These are phyloP conservation scores for Cerceris rybyensis DNA, from an alignment of 2,888 invertebrate species.

Conservation along the genomic window DNA sequence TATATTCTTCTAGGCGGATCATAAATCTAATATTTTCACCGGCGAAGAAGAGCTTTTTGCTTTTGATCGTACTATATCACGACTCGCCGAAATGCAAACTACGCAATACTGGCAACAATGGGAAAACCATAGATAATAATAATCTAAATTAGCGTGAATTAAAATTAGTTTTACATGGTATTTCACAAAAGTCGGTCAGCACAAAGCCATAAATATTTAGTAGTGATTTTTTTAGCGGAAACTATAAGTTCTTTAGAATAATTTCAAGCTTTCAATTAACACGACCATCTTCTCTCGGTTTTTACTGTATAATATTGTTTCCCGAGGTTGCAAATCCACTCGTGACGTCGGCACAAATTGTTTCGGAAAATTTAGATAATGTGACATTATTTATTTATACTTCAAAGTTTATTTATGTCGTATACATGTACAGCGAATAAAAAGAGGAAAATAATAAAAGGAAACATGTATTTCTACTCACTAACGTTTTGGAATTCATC, in stretches of 20 bases:
- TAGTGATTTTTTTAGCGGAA: constrained; percentile 14
- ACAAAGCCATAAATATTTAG: constrained; percentile 4
- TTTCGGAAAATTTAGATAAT: constrained; percentile 9
- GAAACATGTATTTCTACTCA: not conserved
- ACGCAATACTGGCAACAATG: constrained; percentile 95
- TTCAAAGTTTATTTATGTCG: constrained; percentile 13
- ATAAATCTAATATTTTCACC: constrained; percentile 95
- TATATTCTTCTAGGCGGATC: constrained; percentile 85
- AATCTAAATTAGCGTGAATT: constrained; percentile 43
- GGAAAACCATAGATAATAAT: constrained; percentile 81
- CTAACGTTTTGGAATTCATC: constrained; percentile 3
- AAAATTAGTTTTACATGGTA: constrained; percentile 19
- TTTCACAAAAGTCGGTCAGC: constrained; percentile 11
- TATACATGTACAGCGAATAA: constrained; percentile 6
- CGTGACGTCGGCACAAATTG: constrained; percentile 1
- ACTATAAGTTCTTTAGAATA: not conserved
- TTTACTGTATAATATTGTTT: not conserved
- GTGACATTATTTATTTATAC: constrained; percentile 32
- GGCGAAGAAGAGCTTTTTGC: constrained; percentile 99
- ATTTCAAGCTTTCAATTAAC: constrained; percentile 11
- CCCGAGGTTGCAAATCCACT: not conserved
- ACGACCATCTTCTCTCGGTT: not conserved
- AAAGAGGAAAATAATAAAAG: constrained; percentile 17
- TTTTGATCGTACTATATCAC: constrained; percentile 95
- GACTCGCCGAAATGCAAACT: constrained; percentile 98